Evolutionary conservation across 1,140 invertebrate genomes (phyloP).

Genomic region (Lasioglossum albipes): DNA sequence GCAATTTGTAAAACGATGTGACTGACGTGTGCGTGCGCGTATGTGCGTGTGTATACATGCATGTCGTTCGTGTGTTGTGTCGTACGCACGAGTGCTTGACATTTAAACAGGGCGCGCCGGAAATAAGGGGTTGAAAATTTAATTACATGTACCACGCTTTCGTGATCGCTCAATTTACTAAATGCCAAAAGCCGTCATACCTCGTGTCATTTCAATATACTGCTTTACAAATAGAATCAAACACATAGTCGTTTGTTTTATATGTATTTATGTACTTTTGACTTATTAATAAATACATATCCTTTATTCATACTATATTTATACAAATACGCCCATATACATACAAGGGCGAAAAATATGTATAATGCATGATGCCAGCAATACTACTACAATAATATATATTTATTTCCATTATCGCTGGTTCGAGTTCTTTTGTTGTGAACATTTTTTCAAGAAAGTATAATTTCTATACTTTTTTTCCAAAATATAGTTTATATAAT

Average conservation of each 20-base stretch:
- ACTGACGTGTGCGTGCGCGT: no score
- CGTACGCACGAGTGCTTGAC: background rate
- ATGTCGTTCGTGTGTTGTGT: background rate
- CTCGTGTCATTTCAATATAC: no score
- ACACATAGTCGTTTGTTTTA: background rate
- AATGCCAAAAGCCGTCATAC: background rate
- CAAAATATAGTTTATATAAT: no score
- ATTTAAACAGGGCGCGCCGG: background rate
- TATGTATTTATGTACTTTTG: background rate
- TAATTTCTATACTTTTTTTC: no score
- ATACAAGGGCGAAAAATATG: no score
- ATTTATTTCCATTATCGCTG: background rate
- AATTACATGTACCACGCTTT: background rate
- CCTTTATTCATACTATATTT: no score
- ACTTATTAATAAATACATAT: background rate
- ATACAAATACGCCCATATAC: background rate
- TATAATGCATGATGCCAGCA: background rate
- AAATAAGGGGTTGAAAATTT: background rate
- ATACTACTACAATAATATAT: background rate
- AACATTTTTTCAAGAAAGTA: no score
- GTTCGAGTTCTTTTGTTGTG: background rate
- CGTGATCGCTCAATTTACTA: background rate
- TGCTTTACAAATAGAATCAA: no score
- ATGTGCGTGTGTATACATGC: background rate
- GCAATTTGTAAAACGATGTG: background rate